Evolutionary conservation across 1,140 invertebrate species (phyloP), one percentile per base, ranked within the genome.

Genomic region (Nixonia krombeini): DNA sequence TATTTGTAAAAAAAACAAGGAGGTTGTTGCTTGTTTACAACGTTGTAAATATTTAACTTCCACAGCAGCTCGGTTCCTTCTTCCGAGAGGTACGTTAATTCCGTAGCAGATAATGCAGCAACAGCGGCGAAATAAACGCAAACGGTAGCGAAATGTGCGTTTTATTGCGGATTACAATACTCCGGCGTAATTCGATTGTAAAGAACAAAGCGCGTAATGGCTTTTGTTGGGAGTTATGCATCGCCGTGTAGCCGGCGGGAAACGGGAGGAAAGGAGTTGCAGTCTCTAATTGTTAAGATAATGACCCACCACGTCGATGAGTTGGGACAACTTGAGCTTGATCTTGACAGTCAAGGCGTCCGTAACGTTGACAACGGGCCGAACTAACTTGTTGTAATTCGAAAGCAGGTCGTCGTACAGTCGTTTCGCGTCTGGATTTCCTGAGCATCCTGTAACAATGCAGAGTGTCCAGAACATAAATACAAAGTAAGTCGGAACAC

Each of bases 331-430:
- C 84, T 96, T 96, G 72, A 97, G 90, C 86, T 96, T 96, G 86
- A 97, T 96, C 83, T 93, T 93, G 82, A 97, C 95, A 73, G 93
- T 93, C 69, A 97, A 90, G 46, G 94, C 94, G 86, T 96, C 94
- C 65, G 93, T 94, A 62, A 95, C 94, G 85, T 96, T 96, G 81
- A 95, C 90, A 40, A 97, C 95, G 26, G 95, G 95, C 52, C 95
- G 89, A 69, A 97, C 94, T 75, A 97, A 88, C 87, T 97, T 96
- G 87, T 97, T 97, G 87, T 97, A 97, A 84, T 96, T 96, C 78
- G 93, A 94, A 56, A 97, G 88, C 53, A 96, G 89, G 83, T 96
- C 94, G 87, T 95, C 94, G 87, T 96, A 96, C 45, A 96, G 88
- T 66, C 94, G 89, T 87, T 95, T 95, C 64, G 94, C 94, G 85